Percentiles rank a stretch among this genome's conserved stretches.
These are phyloP conservation scores for Chaitophorus viminalis DNA, from an alignment of 2,888 invertebrate species.

Conservation along the genomic window DNA sequence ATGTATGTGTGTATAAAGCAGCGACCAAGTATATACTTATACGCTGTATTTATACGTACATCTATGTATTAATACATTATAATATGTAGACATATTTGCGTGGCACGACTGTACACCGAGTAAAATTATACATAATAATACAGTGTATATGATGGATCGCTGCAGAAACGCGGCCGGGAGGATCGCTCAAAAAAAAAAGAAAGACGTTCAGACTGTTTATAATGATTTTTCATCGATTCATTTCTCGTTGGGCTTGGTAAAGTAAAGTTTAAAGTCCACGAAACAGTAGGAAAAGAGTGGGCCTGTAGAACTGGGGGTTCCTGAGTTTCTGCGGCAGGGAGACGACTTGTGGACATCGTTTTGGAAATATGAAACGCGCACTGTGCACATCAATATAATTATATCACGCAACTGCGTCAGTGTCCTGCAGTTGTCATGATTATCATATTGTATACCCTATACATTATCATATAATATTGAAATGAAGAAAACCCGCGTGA, in stretches of 20 bases:
- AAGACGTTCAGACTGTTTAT: no score
- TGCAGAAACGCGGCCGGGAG: no score
- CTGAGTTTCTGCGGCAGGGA: no score
- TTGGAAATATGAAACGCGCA: neutral
- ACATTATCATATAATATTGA: neutral
- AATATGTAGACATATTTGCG: neutral
- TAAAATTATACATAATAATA: neutral
- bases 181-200: no score
- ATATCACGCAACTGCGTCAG: neutral
- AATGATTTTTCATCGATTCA: no score
- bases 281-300: no score
- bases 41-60: no score
- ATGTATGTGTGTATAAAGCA: neutral
- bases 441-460: neutral
- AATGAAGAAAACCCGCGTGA: conserved; percentile 32
- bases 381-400: neutral
- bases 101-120: neutral
- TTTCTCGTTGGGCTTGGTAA: no score
- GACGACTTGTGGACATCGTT: neutral
- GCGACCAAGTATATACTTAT: no score
- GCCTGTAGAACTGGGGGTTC: no score
- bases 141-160: neutral
- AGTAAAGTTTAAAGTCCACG: no score
- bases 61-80: neutral
- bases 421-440: neutral